phyloP scores from a whole-genome alignment of 1,140 invertebrate genomes.

The Drosophila mauritiana region DNA sequence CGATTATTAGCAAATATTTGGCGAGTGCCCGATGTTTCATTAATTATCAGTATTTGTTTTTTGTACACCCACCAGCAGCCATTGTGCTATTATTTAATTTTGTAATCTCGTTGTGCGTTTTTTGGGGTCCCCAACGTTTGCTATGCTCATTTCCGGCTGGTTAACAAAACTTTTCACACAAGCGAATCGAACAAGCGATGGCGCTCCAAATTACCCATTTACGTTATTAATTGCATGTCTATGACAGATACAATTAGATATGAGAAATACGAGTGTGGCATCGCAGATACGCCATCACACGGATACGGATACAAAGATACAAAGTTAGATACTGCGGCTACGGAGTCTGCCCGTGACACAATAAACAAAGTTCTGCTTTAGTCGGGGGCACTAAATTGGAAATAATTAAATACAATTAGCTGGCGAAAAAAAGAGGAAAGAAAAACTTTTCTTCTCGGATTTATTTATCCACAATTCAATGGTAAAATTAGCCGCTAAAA shows the following conservation, averaged over 20 bases:
- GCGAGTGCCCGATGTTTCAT: conserved; percentile 2
- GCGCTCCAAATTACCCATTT: conserved; percentile 53
- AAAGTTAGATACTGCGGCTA: neutral
- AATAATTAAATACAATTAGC: conserved; percentile 77
- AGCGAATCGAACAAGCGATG: conserved; percentile 29
- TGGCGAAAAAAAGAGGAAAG: conserved; percentile 5
- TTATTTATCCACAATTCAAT: conserved; percentile 68
- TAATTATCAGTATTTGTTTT: no score
- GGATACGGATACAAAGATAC: conserved; percentile 1
- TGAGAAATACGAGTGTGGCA: conserved; percentile 24
- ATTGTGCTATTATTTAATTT: conserved; percentile 46
- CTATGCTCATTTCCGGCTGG: conserved; percentile 49
- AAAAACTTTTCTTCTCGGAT: conserved; percentile 27
- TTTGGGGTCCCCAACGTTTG: conserved; percentile 21
- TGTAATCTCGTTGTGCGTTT: conserved; percentile 9
- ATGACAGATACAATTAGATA: conserved; percentile 50
- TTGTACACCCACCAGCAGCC: no score
- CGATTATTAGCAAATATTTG: conserved; percentile 29
- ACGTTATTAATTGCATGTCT: conserved; percentile 73
- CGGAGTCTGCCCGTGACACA: conserved; percentile 23
- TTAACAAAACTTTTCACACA: conserved; percentile 74
- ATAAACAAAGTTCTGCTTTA: conserved; percentile 44
- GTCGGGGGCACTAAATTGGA: conserved; percentile 57
- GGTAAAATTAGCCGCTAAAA: conserved; percentile 59
- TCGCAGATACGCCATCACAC: conserved; percentile 6